These are phyloP conservation scores for Falco biarmicus DNA, from an alignment of 2,797 vertebrate species.

Conservation along the genomic window DNA sequence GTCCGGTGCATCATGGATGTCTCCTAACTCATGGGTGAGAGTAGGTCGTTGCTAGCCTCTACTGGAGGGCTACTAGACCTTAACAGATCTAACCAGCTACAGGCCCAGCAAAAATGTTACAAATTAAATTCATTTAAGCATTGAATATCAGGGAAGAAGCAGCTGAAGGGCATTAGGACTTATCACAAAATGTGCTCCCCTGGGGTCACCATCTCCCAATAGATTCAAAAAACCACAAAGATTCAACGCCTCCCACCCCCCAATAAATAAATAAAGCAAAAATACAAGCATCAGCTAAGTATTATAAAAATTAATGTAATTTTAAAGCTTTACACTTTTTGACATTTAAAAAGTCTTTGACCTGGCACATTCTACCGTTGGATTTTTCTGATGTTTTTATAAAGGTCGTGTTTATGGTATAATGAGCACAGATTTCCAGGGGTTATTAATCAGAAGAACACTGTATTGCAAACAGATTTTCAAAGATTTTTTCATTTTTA, in stretches of 20 bases:
- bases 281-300: conserved; percentile 14
- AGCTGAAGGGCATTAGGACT: neutral
- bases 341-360: conserved; percentile 75
- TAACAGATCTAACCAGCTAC: neutral
- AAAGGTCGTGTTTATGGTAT: conserved; percentile 79
- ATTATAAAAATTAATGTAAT: conserved; percentile 60
- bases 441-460: conserved; percentile 74
- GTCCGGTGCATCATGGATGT: fast-evolving
- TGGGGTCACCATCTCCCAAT: neutral
- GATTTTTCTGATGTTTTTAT: conserved; percentile 71
- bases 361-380: conserved; percentile 59
- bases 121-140: neutral
- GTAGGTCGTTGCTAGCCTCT: neutral
- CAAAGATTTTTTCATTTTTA: conserved; percentile 50
- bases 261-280: neutral
- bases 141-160: neutral
- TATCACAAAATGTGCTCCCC: neutral
- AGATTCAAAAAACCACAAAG: neutral
- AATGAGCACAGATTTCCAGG: conserved; percentile 75
- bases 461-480: conserved; percentile 66
- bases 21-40: neutral
- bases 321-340: conserved; percentile 68
- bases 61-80: neutral
- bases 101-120: neutral
- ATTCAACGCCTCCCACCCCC: neutral